phyloP scores from a whole-genome alignment of 2,888 invertebrate genomes.

The Philaethria dido region DNA sequence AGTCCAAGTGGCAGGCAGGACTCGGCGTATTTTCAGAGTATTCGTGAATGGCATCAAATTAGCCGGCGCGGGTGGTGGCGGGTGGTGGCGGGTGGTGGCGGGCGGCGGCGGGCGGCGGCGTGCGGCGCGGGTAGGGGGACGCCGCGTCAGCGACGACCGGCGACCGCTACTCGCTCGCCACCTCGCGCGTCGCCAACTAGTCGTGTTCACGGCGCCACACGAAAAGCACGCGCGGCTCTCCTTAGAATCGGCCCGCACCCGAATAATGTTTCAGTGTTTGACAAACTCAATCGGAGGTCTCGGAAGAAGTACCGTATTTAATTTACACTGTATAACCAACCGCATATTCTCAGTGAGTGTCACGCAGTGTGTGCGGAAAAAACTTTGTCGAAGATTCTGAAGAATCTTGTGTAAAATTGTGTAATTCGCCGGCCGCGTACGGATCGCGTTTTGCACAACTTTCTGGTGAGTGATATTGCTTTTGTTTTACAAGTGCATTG shows the following conservation, averaged over 20 bases:
- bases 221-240: conserved; percentile 79
- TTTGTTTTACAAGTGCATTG: conserved; percentile 38
- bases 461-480: conserved; percentile 71
- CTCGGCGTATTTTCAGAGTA: conserved; percentile 72
- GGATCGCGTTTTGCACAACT: conserved; percentile 81
- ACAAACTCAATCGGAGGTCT: conserved; percentile 83
- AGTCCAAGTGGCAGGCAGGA: conserved; percentile 46
- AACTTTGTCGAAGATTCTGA: conserved; percentile 84
- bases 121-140: conserved; percentile 49
- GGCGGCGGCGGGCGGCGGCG: conserved; percentile 49
- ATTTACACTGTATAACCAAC: conserved; percentile 81
- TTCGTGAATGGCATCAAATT: conserved; percentile 73
- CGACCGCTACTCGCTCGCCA: conserved; percentile 53
- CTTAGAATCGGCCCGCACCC: conserved; percentile 80
- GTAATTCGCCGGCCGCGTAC: conserved; percentile 78
- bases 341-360: conserved; percentile 84
- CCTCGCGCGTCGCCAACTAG: conserved; percentile 56
- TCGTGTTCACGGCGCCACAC: conserved; percentile 79
- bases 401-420: conserved; percentile 83
- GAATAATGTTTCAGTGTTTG: conserved; percentile 84
- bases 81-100: conserved; percentile 47
- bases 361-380: conserved; percentile 84
- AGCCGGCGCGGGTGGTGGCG: conserved; percentile 54
- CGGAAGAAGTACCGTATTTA: conserved; percentile 81
- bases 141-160: conserved; percentile 58